Percentiles rank a stretch among this genome's conserved stretches.
Evolutionary conservation across 1,140 invertebrate genomes (phyloP).

Genomic region (Paraescarpia echinospica): DNA sequence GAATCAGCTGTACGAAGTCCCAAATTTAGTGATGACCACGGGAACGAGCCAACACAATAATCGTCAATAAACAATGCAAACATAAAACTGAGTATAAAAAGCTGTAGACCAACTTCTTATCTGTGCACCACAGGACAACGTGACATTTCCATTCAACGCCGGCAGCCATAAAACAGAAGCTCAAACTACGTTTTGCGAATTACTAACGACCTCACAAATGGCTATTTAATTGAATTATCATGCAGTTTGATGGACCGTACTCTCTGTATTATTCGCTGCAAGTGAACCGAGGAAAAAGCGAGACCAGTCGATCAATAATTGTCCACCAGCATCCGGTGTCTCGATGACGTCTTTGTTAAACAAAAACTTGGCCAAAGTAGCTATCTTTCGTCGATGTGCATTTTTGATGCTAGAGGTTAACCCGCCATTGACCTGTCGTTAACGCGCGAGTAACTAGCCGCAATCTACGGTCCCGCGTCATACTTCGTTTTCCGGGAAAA

Average conservation of each 20-base stretch:
- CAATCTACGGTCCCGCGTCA: not conserved
- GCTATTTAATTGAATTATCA: slow-evolving; percentile 2
- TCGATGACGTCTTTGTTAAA: not conserved
- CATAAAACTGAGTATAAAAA: no score
- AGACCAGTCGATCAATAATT: not conserved
- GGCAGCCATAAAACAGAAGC: no score
- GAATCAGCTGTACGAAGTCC: no score
- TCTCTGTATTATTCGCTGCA: not conserved
- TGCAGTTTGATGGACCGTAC: not conserved
- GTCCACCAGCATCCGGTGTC: not conserved
- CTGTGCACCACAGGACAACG: not conserved
- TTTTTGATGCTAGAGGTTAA: not conserved
- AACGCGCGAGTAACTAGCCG: not conserved
- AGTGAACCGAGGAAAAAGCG: not conserved
- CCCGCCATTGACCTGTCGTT: not conserved
- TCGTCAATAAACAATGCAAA: no score
- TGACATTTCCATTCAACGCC: not conserved
- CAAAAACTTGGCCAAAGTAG: not conserved
- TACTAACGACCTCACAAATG: not conserved
- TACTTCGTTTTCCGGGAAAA: not conserved
- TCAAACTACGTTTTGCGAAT: not conserved
- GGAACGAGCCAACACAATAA: no score
- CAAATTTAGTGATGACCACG: no score
- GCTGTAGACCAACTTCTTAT: no score
- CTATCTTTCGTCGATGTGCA: not conserved